Base-by-base conservation (phyloP, 2,113 vertebrate genomes). In the Hystrix cristata region DNA sequence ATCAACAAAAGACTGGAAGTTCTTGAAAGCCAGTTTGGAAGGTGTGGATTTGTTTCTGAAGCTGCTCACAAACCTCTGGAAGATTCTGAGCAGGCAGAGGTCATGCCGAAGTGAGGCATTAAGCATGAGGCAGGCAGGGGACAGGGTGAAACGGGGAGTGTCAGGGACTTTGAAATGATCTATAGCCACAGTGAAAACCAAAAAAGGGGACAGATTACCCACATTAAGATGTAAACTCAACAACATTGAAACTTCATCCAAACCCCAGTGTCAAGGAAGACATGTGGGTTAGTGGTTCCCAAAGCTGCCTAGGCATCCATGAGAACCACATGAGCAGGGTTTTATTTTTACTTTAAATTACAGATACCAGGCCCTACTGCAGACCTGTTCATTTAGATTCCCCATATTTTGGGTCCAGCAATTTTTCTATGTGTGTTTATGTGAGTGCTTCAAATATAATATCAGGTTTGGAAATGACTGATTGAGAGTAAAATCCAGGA, bases 121-220 rank as follows among this genome's bases (percentile, higher is more conserved):
- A 25, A 38, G 46, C 67, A 16, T 3, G 46, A 48, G 81, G 51
- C 38, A 19, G 53, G 43, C 23, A 62, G 27, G 3, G 9, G 11
- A 90, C 8, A 72, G 1, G 46, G 12, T 8, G 12, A 59, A 55
- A 14, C 53, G 14, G 1, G 23, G 27, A 6, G 19, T 34, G 29
- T 6, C 1, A 12, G 60, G 19, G 48, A 21, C 53, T 87, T 4
- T 7, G 23, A 76, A 27, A 10, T 1, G 7, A 71, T 12, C 67
- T 69, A 0, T 0, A 15, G 21, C 76, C n/a, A 46, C 14, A 18
- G 0, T 0, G 43, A 11, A 38, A 51, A 53, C 16, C 48, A 21
- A 79, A 12, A 1, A 6, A 57, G 64, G 5, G n/a, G 27, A 38
- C 18, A 72, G 38, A n/a, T 3, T 0, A 11, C 19, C 55, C 27